Evolutionary conservation across 35 echinoderm and acorn worm genomes (phyloP), one percentile per base, ranked within the genome.

Genomic region (Holothuria glaberrima): DNA sequence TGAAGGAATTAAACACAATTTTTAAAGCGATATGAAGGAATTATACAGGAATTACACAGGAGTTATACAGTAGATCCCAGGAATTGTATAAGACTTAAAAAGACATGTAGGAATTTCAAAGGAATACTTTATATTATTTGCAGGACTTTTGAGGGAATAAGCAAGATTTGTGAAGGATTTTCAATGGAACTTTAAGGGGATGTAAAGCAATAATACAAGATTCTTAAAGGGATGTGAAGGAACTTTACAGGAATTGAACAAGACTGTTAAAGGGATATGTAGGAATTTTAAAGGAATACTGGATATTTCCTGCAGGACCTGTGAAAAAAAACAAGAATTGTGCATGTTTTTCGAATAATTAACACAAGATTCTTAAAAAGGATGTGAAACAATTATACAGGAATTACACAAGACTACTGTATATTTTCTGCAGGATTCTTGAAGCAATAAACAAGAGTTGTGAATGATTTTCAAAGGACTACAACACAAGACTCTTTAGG

Each of bases 141-240:
- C 64, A 68, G 5, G 64, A 68, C 1, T 68, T 68, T 10, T 32
- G 1, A 68, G 22, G 64, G 64, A 68, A 12, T 68, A 26, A 0
- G n/a, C 19, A 24, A 32, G n/a, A 68, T 10, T 68, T 68, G 64
- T 68, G n/a, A 68, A 69, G 25, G 66, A 69, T 69, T 25, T 69
- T 21, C 5, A 69, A 9, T 19, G 66, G 25, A 69, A 2, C 21
- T 16, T 66, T 66, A 66, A 66, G 21, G 63, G 63, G 63, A 25
- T 66, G 3, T 66, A 66, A 66, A 65, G 28, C 12, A 66, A 14
- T 66, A 66, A 21, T 19, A 21, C 12, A 66, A 25, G n/a, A 69
- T 26, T 69, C 31, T 0, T 69, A 69, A 27, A 32, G 64, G 22
- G 5, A 20, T 68, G 5, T 68, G 16, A 68, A 68, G 64, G 64